A percentile compares a stretch with the other conserved stretches of the same genome.
Conservation (phyloP, 2,797 vertebrate genomes). For the Xerus rutilus region DNA sequence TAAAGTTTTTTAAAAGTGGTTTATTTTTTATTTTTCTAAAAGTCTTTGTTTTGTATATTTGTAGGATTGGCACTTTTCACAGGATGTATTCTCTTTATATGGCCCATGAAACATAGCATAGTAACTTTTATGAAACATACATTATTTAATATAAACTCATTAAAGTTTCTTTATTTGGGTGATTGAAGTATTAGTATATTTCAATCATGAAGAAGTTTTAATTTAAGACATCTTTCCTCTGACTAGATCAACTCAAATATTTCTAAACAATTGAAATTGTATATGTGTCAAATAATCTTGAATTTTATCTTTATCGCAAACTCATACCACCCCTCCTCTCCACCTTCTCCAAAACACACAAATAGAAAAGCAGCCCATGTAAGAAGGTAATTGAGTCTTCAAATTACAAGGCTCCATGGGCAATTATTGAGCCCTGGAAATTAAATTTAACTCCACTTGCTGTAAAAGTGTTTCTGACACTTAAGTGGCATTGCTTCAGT, state of each 20-base stretch:
- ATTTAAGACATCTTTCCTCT: neutral
- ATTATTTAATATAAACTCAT: neutral
- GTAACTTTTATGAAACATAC: conserved; percentile 16
- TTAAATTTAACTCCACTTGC: neutral
- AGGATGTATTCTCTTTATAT: neutral
- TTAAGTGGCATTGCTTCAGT: neutral
- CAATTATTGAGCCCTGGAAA: conserved; percentile 50
- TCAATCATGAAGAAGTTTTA: conserved; percentile 1
- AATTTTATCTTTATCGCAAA: conserved; percentile 30
- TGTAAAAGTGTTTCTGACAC: conserved; percentile 46
- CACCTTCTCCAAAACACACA: neutral
- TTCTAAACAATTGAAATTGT: neutral
- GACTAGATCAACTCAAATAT: neutral
- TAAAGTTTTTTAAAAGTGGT: neutral
- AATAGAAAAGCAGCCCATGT: neutral
- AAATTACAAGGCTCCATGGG: neutral
- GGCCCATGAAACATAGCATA: neutral
- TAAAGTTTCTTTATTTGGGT: neutral
- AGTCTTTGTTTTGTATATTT: neutral
- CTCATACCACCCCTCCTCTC: neutral
- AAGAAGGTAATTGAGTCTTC: neutral
- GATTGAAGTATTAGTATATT: neutral
- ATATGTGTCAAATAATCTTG: neutral
- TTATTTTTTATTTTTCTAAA: neutral
- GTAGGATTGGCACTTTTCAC: neutral